Conservation (phyloP, 2,797 vertebrate species). For the Peromyscus melanophrys region DNA sequence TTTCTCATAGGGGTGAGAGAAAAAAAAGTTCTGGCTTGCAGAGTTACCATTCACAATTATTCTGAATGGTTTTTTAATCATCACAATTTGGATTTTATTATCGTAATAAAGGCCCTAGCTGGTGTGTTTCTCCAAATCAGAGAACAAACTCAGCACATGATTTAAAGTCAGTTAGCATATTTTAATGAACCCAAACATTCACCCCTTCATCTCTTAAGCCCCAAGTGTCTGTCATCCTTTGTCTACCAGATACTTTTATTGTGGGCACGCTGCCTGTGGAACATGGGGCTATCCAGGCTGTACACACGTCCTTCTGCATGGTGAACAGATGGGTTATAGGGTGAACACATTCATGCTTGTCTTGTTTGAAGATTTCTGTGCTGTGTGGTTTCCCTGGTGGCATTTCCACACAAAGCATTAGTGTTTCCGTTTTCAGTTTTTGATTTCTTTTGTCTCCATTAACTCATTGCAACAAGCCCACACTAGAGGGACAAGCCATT, state of each 20-base stretch:
- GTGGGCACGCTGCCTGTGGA: slow-evolving; percentile 53
- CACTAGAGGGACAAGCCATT: neutral
- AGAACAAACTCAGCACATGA: neutral
- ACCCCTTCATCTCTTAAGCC: slow-evolving; percentile 33
- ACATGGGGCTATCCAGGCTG: neutral
- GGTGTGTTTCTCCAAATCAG: slow-evolving; percentile 16
- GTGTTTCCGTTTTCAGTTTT: neutral
- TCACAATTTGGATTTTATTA: neutral
- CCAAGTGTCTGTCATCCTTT: slow-evolving; percentile 7
- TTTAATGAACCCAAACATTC: slow-evolving; percentile 58
- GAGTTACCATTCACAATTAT: neutral
- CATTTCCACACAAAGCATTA: slow-evolving; percentile 55
- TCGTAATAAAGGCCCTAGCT: neutral
- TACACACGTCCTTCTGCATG: slow-evolving; percentile 36
- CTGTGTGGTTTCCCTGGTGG: slow-evolving; percentile 72
- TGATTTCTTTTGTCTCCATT: neutral
- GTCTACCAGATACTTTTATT: slow-evolving; percentile 21
- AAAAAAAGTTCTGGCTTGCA: neutral
- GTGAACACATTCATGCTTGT: neutral
- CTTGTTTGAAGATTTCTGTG: slow-evolving; percentile 75
- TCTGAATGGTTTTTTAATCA: neutral
- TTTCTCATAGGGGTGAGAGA: neutral
- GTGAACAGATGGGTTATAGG: slow-evolving; percentile 60
- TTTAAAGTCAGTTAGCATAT: slow-evolving; percentile 41
- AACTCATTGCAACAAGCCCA: neutral